These are phyloP conservation scores for Varecia variegata DNA, from an alignment of 2,797 vertebrate species.

Conservation along the genomic window DNA sequence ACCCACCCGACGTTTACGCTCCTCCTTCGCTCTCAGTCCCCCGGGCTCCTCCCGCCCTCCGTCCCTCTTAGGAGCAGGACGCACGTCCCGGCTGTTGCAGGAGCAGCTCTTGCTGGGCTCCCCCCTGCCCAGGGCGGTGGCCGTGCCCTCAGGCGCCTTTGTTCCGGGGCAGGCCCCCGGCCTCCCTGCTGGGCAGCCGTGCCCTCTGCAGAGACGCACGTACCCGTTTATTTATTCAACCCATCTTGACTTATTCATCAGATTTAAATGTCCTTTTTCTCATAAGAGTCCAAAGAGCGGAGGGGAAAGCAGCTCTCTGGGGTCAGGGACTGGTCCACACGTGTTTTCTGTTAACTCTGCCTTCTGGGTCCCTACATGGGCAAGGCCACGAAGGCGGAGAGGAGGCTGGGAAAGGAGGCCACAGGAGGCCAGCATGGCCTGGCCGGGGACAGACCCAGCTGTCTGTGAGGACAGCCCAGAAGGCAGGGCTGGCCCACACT, in stretches of 20 bases:
- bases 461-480: neutral
- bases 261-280: neutral
- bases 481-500: rapidly evolving
- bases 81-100: neutral
- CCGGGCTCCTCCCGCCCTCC: neutral
- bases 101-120: too few relatives aligned
- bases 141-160: rapidly evolving
- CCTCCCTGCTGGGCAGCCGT: rapidly evolving
- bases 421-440: rapidly evolving
- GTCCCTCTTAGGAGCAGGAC: neutral
- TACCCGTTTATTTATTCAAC: rapidly evolving
- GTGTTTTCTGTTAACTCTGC: neutral
- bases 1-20: rapidly evolving
- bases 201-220: neutral
- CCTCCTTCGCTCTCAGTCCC: rapidly evolving
- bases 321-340: rapidly evolving
- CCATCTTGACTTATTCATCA: neutral
- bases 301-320: rapidly evolving
- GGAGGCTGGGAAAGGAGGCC: neutral
- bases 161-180: neutral
- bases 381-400: neutral
- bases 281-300: neutral
- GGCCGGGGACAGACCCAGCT: neutral
- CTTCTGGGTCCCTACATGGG: neutral
- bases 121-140: neutral